These are phyloP conservation scores for Nesogale talazaci DNA, from an alignment of 2,113 vertebrate genomes.

Conservation along the genomic window DNA sequence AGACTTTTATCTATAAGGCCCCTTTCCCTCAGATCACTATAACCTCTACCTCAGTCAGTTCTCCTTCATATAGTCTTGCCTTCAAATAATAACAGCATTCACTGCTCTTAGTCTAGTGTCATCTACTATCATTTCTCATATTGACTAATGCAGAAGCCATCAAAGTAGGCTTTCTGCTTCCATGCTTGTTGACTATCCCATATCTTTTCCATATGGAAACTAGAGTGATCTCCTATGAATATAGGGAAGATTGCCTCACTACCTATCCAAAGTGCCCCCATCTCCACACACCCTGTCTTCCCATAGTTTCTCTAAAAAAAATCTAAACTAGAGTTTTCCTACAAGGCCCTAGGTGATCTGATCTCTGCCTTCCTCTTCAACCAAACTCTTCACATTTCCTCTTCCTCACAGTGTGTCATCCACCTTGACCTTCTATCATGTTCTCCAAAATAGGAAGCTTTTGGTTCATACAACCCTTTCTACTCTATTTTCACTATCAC, in stretches of 20 bases:
- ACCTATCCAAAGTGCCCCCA: background rate
- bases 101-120: background rate
- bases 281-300: background rate
- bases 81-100: slow-evolving; percentile 27
- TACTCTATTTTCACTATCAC: background rate
- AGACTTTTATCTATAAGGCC: background rate
- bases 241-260: background rate
- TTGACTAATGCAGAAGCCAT: background rate
- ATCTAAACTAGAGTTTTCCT: background rate
- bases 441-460: slow-evolving; percentile 2
- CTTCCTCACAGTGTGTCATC: background rate
- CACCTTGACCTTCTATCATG: background rate
- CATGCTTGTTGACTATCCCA: background rate
- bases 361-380: background rate
- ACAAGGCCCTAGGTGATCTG: background rate
- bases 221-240: background rate
- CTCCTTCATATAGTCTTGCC: background rate
- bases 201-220: background rate
- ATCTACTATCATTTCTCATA: background rate
- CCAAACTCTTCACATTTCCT: background rate
- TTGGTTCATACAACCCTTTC: background rate
- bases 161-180: background rate
- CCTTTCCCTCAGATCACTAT: background rate
- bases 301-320: slow-evolving; percentile 41
- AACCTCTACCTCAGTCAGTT: background rate